Conservation (phyloP, 2,797 vertebrate species). For the Cossypha polioptera region DNA sequence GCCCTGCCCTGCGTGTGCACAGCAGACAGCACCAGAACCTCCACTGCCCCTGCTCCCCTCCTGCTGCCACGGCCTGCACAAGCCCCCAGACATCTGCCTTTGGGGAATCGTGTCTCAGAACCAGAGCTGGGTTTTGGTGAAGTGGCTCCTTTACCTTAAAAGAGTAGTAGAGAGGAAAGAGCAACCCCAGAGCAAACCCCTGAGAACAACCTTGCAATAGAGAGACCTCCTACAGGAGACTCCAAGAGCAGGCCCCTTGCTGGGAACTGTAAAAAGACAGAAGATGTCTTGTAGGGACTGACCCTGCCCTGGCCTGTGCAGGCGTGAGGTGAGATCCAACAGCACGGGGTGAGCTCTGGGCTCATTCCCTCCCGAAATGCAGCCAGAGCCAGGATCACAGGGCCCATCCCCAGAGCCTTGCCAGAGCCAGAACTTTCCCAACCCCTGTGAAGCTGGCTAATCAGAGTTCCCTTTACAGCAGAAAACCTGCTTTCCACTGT, state of each 20-base stretch:
- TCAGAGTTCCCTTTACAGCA: background rate
- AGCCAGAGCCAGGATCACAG: background rate
- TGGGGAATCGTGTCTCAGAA: background rate
- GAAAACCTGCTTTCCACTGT: background rate
- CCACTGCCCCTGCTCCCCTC: rapidly evolving
- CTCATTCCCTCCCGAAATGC: background rate
- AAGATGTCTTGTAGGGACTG: background rate
- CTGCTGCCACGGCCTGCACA: background rate
- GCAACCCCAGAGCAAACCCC: background rate
- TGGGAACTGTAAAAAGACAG: background rate
- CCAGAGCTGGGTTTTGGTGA: background rate
- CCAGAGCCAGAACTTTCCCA: background rate
- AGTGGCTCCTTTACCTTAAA: background rate
- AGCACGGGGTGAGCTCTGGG: background rate
- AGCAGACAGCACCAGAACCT: background rate
- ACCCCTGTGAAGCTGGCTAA: background rate
- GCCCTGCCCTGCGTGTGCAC: background rate
- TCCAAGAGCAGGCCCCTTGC: background rate
- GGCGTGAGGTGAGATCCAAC: background rate
- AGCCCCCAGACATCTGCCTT: background rate
- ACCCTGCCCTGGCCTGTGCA: background rate
- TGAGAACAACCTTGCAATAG: background rate
- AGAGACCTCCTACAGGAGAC: background rate
- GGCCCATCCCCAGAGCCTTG: background rate
- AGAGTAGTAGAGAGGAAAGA: background rate